phyloP scores from a whole-genome alignment of 2,113 vertebrate species.

The Ophthalmolycus amberensis region DNA sequence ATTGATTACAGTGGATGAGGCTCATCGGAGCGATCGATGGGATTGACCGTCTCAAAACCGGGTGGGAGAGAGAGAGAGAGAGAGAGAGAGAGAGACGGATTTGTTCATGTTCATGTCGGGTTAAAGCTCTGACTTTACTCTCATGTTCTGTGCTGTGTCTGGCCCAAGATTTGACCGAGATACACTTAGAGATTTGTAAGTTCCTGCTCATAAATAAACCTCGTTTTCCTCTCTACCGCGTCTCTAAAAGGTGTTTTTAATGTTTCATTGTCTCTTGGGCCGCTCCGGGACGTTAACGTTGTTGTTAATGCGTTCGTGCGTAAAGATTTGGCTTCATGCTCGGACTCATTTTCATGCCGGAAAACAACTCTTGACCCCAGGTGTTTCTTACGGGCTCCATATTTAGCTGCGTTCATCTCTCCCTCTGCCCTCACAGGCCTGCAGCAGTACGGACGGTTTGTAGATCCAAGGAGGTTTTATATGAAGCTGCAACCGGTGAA shows the following conservation, averaged over 20 bases:
- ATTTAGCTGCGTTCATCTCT: too few relatives aligned
- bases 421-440: not conserved
- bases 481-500: not conserved
- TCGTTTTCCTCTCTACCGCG: fast-evolving
- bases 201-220: not conserved
- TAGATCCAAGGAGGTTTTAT: not conserved
- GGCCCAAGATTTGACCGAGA: not conserved
- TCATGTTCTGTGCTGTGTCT: not conserved
- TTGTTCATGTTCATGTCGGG: not conserved
- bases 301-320: not conserved
- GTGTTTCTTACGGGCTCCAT: not conserved
- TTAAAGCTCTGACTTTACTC: not conserved
- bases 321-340: not conserved
- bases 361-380: not conserved
- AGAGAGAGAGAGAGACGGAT: not conserved
- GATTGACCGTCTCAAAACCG: slow-evolving; percentile 15
- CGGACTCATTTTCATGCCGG: not conserved
- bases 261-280: not conserved
- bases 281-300: not conserved
- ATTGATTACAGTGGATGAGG: slow-evolving; percentile 25
- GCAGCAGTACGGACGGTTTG: not conserved
- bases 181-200: not conserved
- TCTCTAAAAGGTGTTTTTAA: not conserved
- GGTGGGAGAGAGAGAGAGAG: not conserved
- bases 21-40: slow-evolving; percentile 15